Percentiles rank a stretch among this genome's conserved stretches.
These are phyloP conservation scores for Capricornis sumatraensis DNA, from an alignment of 2,113 vertebrate genomes.

Conservation along the genomic window DNA sequence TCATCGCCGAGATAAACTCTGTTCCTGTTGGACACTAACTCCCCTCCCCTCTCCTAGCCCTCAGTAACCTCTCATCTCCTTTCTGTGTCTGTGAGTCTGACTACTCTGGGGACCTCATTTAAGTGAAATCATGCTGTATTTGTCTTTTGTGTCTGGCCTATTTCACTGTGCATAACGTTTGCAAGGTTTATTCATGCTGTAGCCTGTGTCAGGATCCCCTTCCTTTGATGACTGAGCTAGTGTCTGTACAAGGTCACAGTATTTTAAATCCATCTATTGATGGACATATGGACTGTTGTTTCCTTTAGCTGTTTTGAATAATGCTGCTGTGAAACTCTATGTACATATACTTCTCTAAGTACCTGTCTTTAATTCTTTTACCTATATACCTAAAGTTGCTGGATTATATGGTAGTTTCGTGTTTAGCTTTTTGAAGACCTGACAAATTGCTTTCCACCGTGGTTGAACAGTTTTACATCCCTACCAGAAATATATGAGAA, in stretches of 20 bases:
- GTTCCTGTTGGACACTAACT: too few species aligned
- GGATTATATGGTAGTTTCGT: background rate
- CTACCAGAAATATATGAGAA: background rate
- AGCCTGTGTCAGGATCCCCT: background rate
- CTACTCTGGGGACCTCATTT: background rate
- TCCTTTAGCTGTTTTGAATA: background rate
- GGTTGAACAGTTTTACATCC: background rate
- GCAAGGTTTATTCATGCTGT: background rate
- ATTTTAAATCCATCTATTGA: too few species aligned
- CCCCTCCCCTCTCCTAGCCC: background rate
- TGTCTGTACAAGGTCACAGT: rapidly evolving
- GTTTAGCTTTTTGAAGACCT: background rate
- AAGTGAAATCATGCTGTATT: background rate
- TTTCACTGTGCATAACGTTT: background rate
- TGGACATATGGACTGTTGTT: background rate
- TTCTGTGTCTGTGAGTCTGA: background rate
- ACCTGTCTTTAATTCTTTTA: background rate
- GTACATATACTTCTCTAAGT: background rate
- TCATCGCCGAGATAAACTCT: background rate
- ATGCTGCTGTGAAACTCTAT: background rate
- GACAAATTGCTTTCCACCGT: background rate
- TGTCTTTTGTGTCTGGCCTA: background rate
- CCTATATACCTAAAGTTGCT: background rate
- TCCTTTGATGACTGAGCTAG: background rate
- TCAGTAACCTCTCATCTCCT: background rate